phyloP scores from a whole-genome alignment of 2,113 vertebrate genomes.

The Nansenia antarctica region DNA sequence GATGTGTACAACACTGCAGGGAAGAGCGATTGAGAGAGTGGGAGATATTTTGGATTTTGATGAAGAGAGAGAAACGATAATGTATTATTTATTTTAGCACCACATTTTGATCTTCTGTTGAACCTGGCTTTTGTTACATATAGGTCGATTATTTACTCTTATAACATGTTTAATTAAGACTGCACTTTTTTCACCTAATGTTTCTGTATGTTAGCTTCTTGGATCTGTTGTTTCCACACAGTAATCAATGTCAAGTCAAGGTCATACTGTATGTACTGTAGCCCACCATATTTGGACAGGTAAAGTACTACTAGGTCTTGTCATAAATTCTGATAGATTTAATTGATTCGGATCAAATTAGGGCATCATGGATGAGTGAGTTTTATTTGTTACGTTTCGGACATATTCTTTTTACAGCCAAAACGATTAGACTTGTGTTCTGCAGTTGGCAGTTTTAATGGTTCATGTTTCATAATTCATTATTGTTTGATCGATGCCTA shows the following conservation, averaged over 20 bases:
- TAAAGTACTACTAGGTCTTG: neutral
- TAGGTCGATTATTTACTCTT: neutral
- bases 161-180: neutral
- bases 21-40: neutral
- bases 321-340: neutral
- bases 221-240: neutral
- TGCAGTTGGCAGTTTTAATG: neutral
- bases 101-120: neutral
- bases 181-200: neutral
- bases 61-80: neutral
- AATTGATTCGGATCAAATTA: too few relatives aligned
- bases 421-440: neutral
- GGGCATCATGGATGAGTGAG: neutral
- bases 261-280: too few relatives aligned
- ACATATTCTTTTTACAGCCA: neutral
- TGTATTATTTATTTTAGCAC: neutral
- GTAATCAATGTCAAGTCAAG: neutral
- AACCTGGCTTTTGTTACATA: neutral
- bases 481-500: slow-evolving; percentile 26
- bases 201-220: neutral
- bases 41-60: neutral
- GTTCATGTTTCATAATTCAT: slow-evolving; percentile 21
- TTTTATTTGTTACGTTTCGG: neutral
- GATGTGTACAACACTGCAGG: slow-evolving; percentile 16
- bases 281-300: neutral